Evolutionary conservation across 2,888 invertebrate species (phyloP).

Genomic region (Tridacna gigas): DNA sequence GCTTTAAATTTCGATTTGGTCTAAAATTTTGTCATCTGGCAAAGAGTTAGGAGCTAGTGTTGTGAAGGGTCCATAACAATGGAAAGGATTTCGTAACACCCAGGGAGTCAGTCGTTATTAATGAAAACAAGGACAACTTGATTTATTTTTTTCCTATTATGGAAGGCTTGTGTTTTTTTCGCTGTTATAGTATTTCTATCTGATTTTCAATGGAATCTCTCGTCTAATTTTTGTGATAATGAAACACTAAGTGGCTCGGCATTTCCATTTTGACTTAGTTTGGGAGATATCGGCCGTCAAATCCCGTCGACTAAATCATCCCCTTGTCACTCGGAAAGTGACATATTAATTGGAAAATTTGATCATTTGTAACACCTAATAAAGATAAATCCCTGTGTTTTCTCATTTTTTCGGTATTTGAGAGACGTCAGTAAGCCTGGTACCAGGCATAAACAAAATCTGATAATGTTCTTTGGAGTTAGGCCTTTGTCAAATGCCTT

Average conservation of each 20-base stretch:
- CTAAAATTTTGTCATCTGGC: no score
- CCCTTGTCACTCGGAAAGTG: conserved; percentile 10
- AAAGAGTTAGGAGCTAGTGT: no score
- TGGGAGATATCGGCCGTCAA: neutral
- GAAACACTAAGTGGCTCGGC: neutral
- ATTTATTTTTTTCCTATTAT: no score
- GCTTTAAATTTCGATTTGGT: no score
- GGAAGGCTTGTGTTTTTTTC: no score
- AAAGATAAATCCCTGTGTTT: conserved; percentile 20
- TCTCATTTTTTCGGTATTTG: neutral
- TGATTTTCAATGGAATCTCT: no score
- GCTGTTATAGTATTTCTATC: no score
- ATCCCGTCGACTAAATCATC: conserved; percentile 15
- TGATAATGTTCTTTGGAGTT: conserved; percentile 3
- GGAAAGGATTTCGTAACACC: no score
- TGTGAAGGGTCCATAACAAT: no score
- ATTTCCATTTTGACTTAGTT: conserved; percentile 18
- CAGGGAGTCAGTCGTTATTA: no score
- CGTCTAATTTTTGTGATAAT: no score
- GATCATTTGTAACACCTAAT: conserved; percentile 22
- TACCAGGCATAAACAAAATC: conserved; percentile 15
- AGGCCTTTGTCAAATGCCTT: neutral
- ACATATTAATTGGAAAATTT: conserved; percentile 28
- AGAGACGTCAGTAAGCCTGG: conserved; percentile 20
- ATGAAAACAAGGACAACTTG: no score